Evolutionary conservation across 2,113 vertebrate genomes (phyloP).

Genomic region (Carassius auratus): DNA sequence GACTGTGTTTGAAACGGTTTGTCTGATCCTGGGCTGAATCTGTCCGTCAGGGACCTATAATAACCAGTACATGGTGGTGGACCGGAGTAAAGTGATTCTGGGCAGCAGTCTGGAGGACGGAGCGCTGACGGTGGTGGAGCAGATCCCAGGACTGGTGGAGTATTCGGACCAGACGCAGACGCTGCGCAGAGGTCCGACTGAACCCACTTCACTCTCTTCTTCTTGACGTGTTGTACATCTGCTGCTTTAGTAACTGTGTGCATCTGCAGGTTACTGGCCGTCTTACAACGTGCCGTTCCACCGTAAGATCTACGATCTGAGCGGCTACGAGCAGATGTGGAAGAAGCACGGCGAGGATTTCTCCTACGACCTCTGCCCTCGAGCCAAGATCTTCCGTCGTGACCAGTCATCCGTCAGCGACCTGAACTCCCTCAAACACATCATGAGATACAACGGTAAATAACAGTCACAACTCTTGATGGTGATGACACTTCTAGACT

Average conservation of each 20-base stretch:
- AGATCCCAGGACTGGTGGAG: slow-evolving; percentile 88
- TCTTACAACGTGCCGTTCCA: slow-evolving; percentile 97
- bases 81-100: slow-evolving; percentile 83
- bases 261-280: slow-evolving; percentile 87
- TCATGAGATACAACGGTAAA: slow-evolving; percentile 94
- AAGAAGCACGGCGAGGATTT: slow-evolving; percentile 81
- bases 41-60: slow-evolving; percentile 85
- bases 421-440: slow-evolving; percentile 83
- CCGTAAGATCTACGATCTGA: slow-evolving; percentile 81
- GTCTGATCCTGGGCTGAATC: neutral
- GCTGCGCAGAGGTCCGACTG: slow-evolving; percentile 81
- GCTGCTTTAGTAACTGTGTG: neutral
- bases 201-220: neutral
- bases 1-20: neutral
- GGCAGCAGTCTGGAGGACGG: slow-evolving; percentile 75
- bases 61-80: slow-evolving; percentile 93
- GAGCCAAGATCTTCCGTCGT: slow-evolving; percentile 94
- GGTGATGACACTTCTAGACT: neutral
- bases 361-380: slow-evolving; percentile 89
- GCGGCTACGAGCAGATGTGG: slow-evolving; percentile 83
- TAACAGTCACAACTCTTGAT: neutral
- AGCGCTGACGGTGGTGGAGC: slow-evolving; percentile 86
- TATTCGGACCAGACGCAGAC: slow-evolving; percentile 87
- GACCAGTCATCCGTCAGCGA: slow-evolving; percentile 84
- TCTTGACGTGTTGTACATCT: neutral